Evolutionary conservation across 1,140 invertebrate genomes (phyloP).

Genomic region (Elymnias hypermnestra): DNA sequence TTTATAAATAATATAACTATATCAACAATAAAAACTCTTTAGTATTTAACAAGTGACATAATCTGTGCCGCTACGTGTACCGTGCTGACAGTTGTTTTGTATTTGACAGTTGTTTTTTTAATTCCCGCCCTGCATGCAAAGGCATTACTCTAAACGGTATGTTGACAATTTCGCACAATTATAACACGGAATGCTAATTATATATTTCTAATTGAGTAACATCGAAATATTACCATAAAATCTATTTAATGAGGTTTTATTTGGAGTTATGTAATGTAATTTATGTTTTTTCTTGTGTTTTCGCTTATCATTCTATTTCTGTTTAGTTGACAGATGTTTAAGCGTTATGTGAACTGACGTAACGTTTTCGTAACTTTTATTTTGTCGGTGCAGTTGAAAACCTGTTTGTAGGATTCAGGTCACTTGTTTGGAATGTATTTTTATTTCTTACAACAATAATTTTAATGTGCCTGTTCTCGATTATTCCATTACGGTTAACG

Average conservation of each 20-base stretch:
- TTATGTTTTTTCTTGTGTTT: no score
- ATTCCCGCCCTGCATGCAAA: constrained; percentile 2
- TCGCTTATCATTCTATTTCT: no score
- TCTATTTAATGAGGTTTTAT: no score
- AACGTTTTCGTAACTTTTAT: constrained; percentile 1
- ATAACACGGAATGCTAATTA: neutral
- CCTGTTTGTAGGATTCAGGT: neutral
- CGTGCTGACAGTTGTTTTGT: neutral
- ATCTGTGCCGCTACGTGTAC: neutral
- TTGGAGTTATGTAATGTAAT: no score
- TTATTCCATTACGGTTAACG: no score
- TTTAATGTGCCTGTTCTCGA: no score
- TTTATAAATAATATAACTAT: neutral
- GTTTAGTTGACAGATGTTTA: neutral
- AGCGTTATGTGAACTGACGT: neutral
- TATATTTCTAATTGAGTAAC: neutral
- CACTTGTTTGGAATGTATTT: neutral
- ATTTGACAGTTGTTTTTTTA: constrained; percentile 1
- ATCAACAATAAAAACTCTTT: neutral
- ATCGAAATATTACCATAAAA: no score
- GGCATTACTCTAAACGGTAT: neutral
- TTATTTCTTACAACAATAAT: no score
- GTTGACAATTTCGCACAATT: neutral
- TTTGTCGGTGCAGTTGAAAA: neutral
- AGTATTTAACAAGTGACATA: neutral